These are phyloP conservation scores for Limenitis camilla DNA, from an alignment of 2,888 invertebrate genomes.

Conservation along the genomic window DNA sequence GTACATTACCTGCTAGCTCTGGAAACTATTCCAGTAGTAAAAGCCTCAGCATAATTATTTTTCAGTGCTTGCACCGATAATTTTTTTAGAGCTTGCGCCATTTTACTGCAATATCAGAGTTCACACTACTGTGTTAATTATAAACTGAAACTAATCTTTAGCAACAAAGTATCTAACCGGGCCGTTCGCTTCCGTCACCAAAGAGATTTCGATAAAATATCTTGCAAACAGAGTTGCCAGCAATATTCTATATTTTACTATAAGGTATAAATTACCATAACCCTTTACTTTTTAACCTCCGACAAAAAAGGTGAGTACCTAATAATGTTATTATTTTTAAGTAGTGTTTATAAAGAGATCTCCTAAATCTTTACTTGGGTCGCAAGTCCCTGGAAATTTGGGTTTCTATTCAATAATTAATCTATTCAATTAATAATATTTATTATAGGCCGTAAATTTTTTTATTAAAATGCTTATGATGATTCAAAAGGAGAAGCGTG, in stretches of 20 bases:
- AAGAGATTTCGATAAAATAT: neutral
- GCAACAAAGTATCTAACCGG: conserved; percentile 1
- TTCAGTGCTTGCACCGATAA: conserved; percentile 49
- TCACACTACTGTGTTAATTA: conserved; percentile 3
- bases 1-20: conserved; percentile 54
- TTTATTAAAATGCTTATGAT: too few species aligned
- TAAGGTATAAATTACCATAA: too few species aligned
- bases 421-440: too few species aligned
- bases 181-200: conserved; percentile 1
- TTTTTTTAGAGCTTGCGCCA: conserved; percentile 55
- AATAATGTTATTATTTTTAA: too few species aligned
- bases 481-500: too few species aligned
- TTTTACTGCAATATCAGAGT: conserved; percentile 25
- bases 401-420: too few species aligned
- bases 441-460: too few species aligned
- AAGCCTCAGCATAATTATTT: conserved; percentile 47
- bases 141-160: conserved; percentile 1
- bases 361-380: too few species aligned
- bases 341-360: too few species aligned
- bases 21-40: conserved; percentile 34
- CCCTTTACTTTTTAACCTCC: too few species aligned
- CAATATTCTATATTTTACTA: neutral
- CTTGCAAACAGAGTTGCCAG: neutral
- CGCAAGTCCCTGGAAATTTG: too few species aligned
- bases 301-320: too few species aligned